A percentile compares a stretch with the other conserved stretches of the same genome.
Evolutionary conservation across 1,140 invertebrate species (phyloP).

Genomic region (Eulimnadia texana): DNA sequence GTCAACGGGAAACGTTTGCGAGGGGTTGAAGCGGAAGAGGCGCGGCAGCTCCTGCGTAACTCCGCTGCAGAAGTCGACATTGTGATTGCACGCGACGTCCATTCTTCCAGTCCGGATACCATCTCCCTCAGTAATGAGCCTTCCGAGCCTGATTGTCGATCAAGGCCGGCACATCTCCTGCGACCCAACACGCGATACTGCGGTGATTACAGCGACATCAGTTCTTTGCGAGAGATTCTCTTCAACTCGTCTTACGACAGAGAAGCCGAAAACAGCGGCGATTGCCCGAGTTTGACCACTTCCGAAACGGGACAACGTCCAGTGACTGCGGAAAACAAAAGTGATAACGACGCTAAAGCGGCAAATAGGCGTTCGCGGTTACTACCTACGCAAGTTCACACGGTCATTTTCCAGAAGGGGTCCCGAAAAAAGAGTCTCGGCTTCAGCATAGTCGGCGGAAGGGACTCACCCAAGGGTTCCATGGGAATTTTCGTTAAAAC

Average conservation of each 20-base stretch:
- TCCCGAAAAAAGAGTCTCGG: conserved; percentile 48
- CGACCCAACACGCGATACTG: conserved; percentile 15
- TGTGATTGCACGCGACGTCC: conserved; percentile 32
- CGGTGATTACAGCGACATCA: conserved; percentile 16
- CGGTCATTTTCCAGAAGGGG: conserved; percentile 45
- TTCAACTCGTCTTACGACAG: neutral
- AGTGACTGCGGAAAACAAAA: neutral
- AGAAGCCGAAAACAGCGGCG: neutral
- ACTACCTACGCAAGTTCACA: conserved; percentile 17
- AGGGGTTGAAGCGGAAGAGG: conserved; percentile 43
- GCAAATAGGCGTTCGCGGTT: neutral
- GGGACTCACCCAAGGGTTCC: conserved; percentile 49
- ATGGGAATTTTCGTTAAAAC: conserved; percentile 51
- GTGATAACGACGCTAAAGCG: neutral
- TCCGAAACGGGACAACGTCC: conserved; percentile 4
- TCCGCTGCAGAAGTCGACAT: conserved; percentile 38
- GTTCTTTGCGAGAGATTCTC: conserved; percentile 3
- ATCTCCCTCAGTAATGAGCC: neutral
- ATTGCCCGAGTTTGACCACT: conserved; percentile 13
- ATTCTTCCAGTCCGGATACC: neutral
- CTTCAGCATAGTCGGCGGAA: conserved; percentile 58
- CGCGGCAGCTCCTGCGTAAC: conserved; percentile 37
- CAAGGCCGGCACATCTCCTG: conserved; percentile 8
- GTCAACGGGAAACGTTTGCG: conserved; percentile 46
- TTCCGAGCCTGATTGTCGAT: neutral